Evolutionary conservation across 2,113 vertebrate genomes (phyloP), one percentile per base, ranked within the genome.

Genomic region (Lethenteron reissneri): DNA sequence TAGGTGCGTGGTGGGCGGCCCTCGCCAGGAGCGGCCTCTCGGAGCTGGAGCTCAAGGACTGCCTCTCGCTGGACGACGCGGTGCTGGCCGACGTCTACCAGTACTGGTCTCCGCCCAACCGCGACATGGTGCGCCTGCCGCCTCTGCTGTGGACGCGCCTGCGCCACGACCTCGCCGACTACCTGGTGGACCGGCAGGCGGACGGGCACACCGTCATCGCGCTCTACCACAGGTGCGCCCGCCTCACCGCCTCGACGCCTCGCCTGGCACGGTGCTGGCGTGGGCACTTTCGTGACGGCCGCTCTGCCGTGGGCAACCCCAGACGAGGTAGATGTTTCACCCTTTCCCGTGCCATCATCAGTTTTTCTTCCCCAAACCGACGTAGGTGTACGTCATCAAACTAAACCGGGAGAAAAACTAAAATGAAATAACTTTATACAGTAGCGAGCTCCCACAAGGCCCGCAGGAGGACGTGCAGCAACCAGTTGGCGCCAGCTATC

Each of bases 1-100:
- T 5, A 7, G 41, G 4, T 41, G 41, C 41, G 41, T 41, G 41
- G 41, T 41, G 41, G 41, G 41, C 41, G 41, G 6, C 11, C 14
- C 13, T 12, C 9, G 21, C 60, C 78, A 92, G 88, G 78, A 77
- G 78, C 0, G 86, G 84, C 2, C 77, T 89, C 57, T 81, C 87
- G 9, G 89, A 89, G 72, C 78, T 72, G 0, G 87, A 91, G 70
- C 75, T 91, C 71, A 82, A 82, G 71, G 87, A 89, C 9, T 12
- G 88, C 58, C 72, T 88, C 75, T 89, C 87, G 21, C 74, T 89
- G 75, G 86, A 90, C 0, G 77, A 89, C 56, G 82, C 86, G 21
- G 77, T 88, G 72, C 81, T 88, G n/a, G 72, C 78, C 57, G 83
- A 83, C 12, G 81, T 83, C 59, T 88, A 89, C 75, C 78, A 57